Base-by-base conservation (phyloP, 30 jellyfish, hydroid and myxozoan genomes). In the Turritopsis rubra region DNA sequence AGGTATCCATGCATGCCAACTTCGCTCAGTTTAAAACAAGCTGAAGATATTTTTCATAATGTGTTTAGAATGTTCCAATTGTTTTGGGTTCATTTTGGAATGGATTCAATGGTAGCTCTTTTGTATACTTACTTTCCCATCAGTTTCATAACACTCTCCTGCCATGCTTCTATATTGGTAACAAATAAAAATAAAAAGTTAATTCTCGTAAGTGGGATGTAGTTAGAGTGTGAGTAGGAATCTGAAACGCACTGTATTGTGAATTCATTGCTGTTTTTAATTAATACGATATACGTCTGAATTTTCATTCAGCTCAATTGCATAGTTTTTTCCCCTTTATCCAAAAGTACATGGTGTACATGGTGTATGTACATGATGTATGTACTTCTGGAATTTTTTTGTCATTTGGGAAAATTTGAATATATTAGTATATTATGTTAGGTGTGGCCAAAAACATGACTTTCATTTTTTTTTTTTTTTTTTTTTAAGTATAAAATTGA, bases 1-100 rank as follows among this genome's bases (percentile, higher is more conserved):
- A 89, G 29, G 72, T 85, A 23, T 72, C 85, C 20, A 75, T 87
- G 87, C 85, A 53, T 28, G 89, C 86, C 25, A 79, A 84, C 60
- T 71, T 84, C 83, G 96, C 95, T 30, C 92, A 85, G 71, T 89
- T 89, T 75, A 89, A 88, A 75, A 84, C 96, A 53, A 80, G 87
- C 65, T 80, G 81, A 80, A 23, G 18, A 26, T 76, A 17, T 68
- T 72, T 16, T 72, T 72, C 60, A 41, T 41, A n/a, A 41, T 41
- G 60, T 41, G 5, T 41, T 3, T 41, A 41, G 60, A 41, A 41
- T 41, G 60, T 41, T 41, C 60, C 13, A 41, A 41, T 41, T 41
- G 60, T 41, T 41, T 3, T 41, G 60, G 13, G 5, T 41, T 41
- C 60, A 41, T 41, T 41, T 41, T 41, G 60, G 60, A 41, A 41